Percentiles rank a stretch among this genome's conserved stretches.
These are phyloP conservation scores for Pseudomyrmex sp. DNA, from an alignment of 1,140 invertebrate genomes.

Conservation along the genomic window DNA sequence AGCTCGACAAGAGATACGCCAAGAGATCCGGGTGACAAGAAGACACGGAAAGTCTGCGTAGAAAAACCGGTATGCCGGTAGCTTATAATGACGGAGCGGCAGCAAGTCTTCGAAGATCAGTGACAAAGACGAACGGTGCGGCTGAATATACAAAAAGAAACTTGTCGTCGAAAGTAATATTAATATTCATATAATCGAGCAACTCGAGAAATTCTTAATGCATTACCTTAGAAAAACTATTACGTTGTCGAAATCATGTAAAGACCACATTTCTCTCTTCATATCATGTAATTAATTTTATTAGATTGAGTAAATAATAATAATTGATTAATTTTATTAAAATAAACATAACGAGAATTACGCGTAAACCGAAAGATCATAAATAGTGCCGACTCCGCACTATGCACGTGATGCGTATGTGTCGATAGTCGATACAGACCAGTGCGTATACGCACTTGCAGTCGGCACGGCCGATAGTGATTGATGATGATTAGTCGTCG, in stretches of 20 bases:
- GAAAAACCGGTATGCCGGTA: slow-evolving; percentile 73
- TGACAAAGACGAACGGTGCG: slow-evolving; percentile 74
- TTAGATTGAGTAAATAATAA: neutral
- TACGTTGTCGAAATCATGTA: neutral
- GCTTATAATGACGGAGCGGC: slow-evolving; percentile 65
- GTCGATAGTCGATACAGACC: slow-evolving; percentile 16
- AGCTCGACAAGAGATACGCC: slow-evolving; percentile 20
- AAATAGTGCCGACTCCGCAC: neutral
- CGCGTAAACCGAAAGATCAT: slow-evolving; percentile 21
- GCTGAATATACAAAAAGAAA: slow-evolving; percentile 57
- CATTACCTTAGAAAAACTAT: slow-evolving; percentile 3
- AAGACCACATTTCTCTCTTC: no score
- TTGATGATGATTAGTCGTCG: slow-evolving; percentile 84
- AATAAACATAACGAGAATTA: slow-evolving; percentile 15
- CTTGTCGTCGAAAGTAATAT: slow-evolving; percentile 66
- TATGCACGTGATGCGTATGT: neutral
- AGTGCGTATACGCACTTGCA: slow-evolving; percentile 49
- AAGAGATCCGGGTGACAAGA: slow-evolving; percentile 30
- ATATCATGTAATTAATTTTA: neutral
- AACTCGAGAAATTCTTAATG: slow-evolving; percentile 54
- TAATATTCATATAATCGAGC: slow-evolving; percentile 62
- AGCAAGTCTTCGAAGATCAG: slow-evolving; percentile 49
- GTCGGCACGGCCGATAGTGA: slow-evolving; percentile 77
- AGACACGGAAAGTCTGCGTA: slow-evolving; percentile 42
- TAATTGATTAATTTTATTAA: slow-evolving; percentile 27